A percentile compares a stretch with the other conserved stretches of the same genome.
phyloP scores from a whole-genome alignment of 2,113 vertebrate genomes.

The Seriola rivoliana region DNA sequence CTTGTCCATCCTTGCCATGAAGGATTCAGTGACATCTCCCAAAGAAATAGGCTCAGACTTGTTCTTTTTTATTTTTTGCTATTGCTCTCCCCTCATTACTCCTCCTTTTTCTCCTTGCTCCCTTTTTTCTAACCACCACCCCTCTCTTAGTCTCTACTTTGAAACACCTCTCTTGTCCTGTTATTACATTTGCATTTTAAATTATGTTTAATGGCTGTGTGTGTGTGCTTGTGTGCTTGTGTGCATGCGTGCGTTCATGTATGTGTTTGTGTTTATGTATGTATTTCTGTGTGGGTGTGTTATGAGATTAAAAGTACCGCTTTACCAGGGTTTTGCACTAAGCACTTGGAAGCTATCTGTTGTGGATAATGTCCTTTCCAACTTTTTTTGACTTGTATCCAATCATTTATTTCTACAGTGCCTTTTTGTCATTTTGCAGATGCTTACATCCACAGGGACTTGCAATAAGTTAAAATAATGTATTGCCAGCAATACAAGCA shows the following conservation, averaged over 20 bases:
- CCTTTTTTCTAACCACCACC: conserved; percentile 1
- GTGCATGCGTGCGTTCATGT: neutral
- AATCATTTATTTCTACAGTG: conserved; percentile 48
- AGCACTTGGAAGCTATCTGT: conserved; percentile 64
- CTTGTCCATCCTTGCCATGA: conserved; percentile 16
- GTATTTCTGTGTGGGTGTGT: conserved; percentile 30
- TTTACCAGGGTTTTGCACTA: conserved; percentile 60
- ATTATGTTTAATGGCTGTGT: conserved; percentile 58
- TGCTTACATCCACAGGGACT: conserved; percentile 36
- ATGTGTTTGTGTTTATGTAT: conserved; percentile 2
- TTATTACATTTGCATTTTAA: conserved; percentile 74
- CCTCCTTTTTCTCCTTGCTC: conserved; percentile 5
- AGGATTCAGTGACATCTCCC: conserved; percentile 14
- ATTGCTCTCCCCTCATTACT: conserved; percentile 30
- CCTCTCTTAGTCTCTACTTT: conserved; percentile 19
- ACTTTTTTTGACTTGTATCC: conserved; percentile 59
- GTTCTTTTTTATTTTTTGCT: conserved; percentile 19
- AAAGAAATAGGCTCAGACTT: conserved; percentile 17
- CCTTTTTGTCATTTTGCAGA: conserved; percentile 58
- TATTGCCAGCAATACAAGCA: conserved; percentile 17
- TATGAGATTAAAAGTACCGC: conserved; percentile 64
- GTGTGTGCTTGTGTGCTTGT: neutral
- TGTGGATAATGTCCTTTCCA: conserved; percentile 60
- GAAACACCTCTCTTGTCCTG: conserved; percentile 52
- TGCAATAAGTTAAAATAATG: conserved; percentile 38